Base-by-base conservation (phyloP, 2,113 vertebrate species). In the Pampusana beccarii region DNA sequence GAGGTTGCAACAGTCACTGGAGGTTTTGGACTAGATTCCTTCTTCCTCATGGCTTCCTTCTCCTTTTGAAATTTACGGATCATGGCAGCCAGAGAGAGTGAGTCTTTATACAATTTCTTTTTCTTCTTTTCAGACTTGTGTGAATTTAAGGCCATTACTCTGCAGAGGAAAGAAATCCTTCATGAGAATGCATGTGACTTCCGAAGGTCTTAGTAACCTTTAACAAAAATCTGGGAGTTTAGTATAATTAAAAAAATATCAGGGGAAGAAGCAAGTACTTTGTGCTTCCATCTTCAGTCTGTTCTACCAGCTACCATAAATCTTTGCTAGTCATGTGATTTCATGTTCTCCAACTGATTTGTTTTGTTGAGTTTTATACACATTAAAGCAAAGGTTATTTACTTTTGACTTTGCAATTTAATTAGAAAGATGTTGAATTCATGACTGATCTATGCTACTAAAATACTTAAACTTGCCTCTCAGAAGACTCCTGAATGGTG, bases 111-210 rank as follows among this genome's bases (percentile, higher is more conserved):
- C 60, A 99, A 96, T 95, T 99, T 99, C 98, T 99, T 99, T 98
- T 99, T 99, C 95, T 99, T 99, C 97, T 99, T 99, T 82, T 99
- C 99, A 33, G 99, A 99, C 19, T 99, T 99, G 90, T 99, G 98
- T 79, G 98, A 98, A 95, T 98, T 99, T 93, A 99, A 98, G 92
- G 98, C 97, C 71, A 98, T 98, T 92, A 99, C 99, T 82, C 99
- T 99, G 97, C 64, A 83, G 84, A 98, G 53, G 82, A 96, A 95
- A 94, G 34, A 78, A 77, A 72, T n/a, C 8, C 86, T 60, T 50
- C 44, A 75, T 97, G 77, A 97, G 67, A 51, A 54, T 48, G 18
- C 4, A n/a, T 5, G 7, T 33, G 12, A 87, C 16, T 95, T 95
- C 26, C 70, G 71, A 86, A 86, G 38, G 53, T 50, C 77, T 83